Conservation (phyloP, 2,888 invertebrate species). For the Ennomos quercinarius region DNA sequence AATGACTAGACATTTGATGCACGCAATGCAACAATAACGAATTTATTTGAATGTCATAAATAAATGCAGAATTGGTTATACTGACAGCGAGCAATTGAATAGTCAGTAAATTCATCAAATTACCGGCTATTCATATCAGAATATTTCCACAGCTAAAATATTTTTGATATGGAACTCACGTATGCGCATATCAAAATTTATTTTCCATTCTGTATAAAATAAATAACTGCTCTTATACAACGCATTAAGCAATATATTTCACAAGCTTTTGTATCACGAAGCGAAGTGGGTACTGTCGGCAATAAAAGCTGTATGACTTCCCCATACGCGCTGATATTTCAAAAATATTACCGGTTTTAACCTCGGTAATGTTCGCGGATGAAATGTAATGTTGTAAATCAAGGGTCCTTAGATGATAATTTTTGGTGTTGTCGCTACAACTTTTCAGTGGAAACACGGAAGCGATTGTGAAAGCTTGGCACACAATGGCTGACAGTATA, state of each 20-base stretch:
- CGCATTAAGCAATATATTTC: conserved; percentile 50
- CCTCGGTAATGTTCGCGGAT: conserved; percentile 1
- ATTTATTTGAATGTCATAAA: no score
- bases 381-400: conserved; percentile 13
- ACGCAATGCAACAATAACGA: no score
- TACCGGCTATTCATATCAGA: conserved; percentile 6
- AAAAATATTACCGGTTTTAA: conserved; percentile 18
- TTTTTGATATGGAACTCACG: conserved; percentile 21
- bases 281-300: conserved; percentile 37
- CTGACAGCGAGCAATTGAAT: conserved; percentile 7
- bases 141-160: conserved; percentile 14
- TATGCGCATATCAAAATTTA: conserved; percentile 37
- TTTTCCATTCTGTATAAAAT: conserved; percentile 43
- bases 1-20: no score
- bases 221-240: conserved; percentile 47
- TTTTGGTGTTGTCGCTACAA: conserved; percentile 27
- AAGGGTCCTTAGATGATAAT: conserved; percentile 22
- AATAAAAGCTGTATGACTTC: conserved; percentile 35
- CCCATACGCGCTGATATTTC: conserved; percentile 15
- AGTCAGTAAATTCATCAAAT: conserved; percentile 8
- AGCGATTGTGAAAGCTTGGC: conserved; percentile 55
- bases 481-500: conserved; percentile 53
- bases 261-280: conserved; percentile 46
- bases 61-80: neutral
- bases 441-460: conserved; percentile 42